These are phyloP conservation scores for Myrmophylax atrothorax DNA, from an alignment of 2,113 vertebrate species.

Conservation along the genomic window DNA sequence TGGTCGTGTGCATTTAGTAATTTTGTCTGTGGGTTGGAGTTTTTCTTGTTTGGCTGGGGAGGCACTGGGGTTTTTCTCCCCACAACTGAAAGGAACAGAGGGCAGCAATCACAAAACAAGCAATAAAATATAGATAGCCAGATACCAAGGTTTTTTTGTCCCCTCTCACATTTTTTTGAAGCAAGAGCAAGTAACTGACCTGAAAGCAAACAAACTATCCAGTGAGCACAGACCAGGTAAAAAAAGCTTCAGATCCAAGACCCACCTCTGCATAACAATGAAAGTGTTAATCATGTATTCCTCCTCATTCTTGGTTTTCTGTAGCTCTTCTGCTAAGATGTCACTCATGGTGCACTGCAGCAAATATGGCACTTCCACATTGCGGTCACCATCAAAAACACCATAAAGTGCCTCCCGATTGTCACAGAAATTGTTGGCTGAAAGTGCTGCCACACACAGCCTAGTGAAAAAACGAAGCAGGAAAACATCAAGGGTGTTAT, in stretches of 20 bases:
- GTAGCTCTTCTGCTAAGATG: conserved; percentile 92
- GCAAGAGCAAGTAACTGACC: background rate
- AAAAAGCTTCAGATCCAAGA: background rate
- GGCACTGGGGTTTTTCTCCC: background rate
- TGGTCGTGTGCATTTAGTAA: background rate
- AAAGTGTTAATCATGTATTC: conserved; percentile 98
- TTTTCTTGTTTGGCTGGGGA: background rate
- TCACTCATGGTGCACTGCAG: conserved; percentile 98
- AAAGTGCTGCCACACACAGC: conserved; percentile 93
- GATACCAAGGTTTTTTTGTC: background rate
- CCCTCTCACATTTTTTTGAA: background rate
- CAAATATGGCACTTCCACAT: conserved; percentile 94
- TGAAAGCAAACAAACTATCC: background rate
- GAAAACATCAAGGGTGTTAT: background rate
- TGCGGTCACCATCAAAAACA: conserved; percentile 95
- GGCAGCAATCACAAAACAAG: background rate
- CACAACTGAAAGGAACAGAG: background rate
- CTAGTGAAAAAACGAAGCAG: conserved; percentile 60
- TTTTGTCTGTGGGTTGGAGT: background rate
- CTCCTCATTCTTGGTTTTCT: conserved; percentile 92
- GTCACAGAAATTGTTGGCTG: conserved; percentile 92
- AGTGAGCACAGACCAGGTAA: background rate
- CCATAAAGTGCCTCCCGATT: conserved; percentile 94
- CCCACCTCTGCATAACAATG: conserved; percentile 94
- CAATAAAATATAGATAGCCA: background rate